phyloP scores from a whole-genome alignment of 2,888 invertebrate genomes.

The Dorcus hopei region DNA sequence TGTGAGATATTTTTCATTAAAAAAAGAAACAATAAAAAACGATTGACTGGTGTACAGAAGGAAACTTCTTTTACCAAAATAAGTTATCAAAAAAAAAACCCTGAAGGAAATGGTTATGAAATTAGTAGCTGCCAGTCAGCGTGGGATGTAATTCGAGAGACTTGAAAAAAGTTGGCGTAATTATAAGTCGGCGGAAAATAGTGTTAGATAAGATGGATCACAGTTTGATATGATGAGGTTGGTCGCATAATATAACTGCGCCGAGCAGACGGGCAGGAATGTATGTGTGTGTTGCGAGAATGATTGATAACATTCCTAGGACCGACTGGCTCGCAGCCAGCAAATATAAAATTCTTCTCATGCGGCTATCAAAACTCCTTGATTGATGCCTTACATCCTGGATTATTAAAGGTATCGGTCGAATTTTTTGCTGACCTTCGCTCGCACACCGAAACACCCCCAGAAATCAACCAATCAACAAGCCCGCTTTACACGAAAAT shows the following conservation, averaged over 20 bases:
- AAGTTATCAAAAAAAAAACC: too few relatives aligned
- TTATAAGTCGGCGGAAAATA: slow-evolving; percentile 1
- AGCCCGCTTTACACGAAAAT: not conserved
- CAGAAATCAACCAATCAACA: not conserved
- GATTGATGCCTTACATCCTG: slow-evolving; percentile 9
- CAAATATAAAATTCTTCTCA: slow-evolving; percentile 11
- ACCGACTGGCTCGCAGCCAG: slow-evolving; percentile 1
- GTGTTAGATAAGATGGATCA: slow-evolving; percentile 40
- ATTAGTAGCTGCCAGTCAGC: not conserved
- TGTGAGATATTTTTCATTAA: too few relatives aligned
- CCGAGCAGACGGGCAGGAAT: slow-evolving; percentile 32
- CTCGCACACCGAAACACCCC: not conserved
- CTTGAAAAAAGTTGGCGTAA: not conserved
- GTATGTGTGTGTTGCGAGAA: slow-evolving; percentile 28
- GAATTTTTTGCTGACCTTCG: not conserved
- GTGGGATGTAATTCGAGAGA: not conserved
- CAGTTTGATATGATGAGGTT: slow-evolving; percentile 46
- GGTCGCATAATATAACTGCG: slow-evolving; percentile 37
- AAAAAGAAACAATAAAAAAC: too few relatives aligned
- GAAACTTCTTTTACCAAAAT: too few relatives aligned
- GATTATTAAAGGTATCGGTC: slow-evolving; percentile 12
- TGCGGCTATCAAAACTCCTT: slow-evolving; percentile 7
- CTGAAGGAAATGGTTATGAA: not conserved
- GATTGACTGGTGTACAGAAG: too few relatives aligned
- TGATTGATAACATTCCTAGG: slow-evolving; percentile 37